Conservation (phyloP, 2,797 vertebrate genomes). For the Phaenicophaeus curvirostris region DNA sequence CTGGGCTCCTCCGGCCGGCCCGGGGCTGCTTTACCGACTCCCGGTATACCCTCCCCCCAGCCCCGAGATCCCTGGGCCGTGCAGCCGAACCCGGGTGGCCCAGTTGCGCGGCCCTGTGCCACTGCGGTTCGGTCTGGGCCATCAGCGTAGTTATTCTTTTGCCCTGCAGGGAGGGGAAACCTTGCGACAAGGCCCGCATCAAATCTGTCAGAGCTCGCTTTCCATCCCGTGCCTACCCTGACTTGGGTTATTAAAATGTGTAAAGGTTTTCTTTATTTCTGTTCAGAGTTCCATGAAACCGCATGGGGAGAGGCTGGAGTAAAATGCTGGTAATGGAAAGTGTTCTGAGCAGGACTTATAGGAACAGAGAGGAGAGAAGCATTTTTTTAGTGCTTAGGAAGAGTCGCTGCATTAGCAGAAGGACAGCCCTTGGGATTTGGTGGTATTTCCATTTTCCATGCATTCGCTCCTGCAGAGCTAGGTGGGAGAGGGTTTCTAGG, state of each 20-base stretch:
- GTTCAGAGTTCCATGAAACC: neutral
- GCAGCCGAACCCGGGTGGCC: rapidly evolving
- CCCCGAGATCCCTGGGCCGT: neutral
- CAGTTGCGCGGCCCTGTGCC: neutral
- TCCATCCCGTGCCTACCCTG: neutral
- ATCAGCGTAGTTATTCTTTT: neutral
- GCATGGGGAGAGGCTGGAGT: neutral
- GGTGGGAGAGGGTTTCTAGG: neutral
- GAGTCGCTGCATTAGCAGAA: neutral
- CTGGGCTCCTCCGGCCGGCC: neutral
- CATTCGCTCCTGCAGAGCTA: neutral
- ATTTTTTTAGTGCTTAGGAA: neutral
- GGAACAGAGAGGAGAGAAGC: neutral
- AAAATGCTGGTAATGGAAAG: neutral
- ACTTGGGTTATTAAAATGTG: neutral
- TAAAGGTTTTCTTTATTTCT: neutral
- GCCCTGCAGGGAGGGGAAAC: neutral
- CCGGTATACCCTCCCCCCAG: neutral
- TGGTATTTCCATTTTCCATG: neutral
- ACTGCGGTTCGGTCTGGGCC: neutral
- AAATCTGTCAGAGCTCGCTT: neutral
- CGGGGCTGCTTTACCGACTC: neutral
- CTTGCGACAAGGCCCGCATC: neutral
- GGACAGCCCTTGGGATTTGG: neutral
- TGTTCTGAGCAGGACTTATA: neutral